phyloP scores from a whole-genome alignment of 2,888 invertebrate species.

The Eugnorisma glareosa region DNA sequence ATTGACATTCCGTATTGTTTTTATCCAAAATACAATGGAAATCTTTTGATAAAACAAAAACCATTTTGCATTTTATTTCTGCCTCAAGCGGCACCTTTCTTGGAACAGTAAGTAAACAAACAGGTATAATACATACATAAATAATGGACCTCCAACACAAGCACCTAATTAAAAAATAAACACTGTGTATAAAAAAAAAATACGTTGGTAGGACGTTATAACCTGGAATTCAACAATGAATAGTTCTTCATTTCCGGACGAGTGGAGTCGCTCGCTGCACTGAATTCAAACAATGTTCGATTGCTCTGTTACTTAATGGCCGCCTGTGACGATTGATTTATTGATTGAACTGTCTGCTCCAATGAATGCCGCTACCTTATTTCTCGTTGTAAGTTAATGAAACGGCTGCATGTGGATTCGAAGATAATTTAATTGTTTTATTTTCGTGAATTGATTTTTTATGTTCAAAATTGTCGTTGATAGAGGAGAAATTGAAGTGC shows the following conservation, averaged over 20 bases:
- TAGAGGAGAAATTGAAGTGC: not conserved
- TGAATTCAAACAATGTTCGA: conserved; percentile 66
- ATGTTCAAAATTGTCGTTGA: not conserved
- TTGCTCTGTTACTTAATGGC: conserved; percentile 68
- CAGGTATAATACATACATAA: not conserved
- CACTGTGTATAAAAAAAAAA: not conserved
- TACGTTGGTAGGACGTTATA: conserved; percentile 35
- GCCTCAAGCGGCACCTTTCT: not conserved
- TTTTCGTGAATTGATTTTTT: not conserved
- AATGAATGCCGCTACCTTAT: conserved; percentile 47
- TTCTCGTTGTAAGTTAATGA: conserved; percentile 48
- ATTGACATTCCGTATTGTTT: conserved; percentile 22
- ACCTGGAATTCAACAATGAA: conserved; percentile 59
- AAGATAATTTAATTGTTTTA: not conserved
- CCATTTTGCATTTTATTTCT: not conserved
- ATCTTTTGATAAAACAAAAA: conserved; percentile 10
- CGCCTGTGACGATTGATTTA: conserved; percentile 66
- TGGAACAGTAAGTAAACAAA: not conserved
- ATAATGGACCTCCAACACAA: not conserved
- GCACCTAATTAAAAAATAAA: not conserved
- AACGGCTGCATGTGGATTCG: conserved; percentile 8
- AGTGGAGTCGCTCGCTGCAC: conserved; percentile 58
- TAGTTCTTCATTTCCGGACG: conserved; percentile 66
- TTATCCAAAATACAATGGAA: conserved; percentile 1
- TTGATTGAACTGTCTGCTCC: conserved; percentile 65